Conservation (phyloP, 2,113 vertebrate genomes). For the Athene noctua region DNA sequence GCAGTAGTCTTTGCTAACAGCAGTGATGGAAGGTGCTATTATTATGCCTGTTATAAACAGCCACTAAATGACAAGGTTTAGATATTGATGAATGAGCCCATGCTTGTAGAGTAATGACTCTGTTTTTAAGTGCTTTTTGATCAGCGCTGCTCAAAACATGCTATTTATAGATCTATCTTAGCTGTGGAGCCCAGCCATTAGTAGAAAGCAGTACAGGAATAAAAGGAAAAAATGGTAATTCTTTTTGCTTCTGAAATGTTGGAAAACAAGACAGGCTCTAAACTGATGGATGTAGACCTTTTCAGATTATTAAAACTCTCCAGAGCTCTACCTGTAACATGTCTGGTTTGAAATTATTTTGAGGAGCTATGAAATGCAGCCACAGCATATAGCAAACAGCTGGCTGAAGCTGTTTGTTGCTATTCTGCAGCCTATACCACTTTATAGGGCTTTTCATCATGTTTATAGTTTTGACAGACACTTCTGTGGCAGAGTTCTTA, state of each 20-base stretch:
- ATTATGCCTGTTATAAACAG: neutral
- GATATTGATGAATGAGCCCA: neutral
- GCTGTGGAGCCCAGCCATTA: neutral
- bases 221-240: neutral
- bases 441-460: conserved; percentile 21
- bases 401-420: neutral
- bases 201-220: neutral
- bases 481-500: conserved; percentile 18
- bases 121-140: conserved; percentile 29
- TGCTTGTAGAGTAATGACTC: neutral
- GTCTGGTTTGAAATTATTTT: neutral
- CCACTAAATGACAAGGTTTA: neutral
- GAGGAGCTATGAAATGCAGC: neutral
- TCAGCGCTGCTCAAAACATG: neutral
- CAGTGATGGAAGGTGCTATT: neutral
- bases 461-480: conserved; percentile 17
- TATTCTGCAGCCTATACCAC: neutral
- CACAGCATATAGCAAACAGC: neutral
- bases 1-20: neutral
- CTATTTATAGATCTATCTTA: conserved; percentile 2
- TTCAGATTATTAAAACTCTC: neutral
- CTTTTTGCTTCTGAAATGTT: neutral
- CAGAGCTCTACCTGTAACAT: neutral
- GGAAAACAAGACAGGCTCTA: neutral
- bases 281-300: neutral